A percentile compares a stretch with the other conserved stretches of the same genome.
phyloP scores from a whole-genome alignment of 2,888 invertebrate genomes.

The Agrotis exclamationis region DNA sequence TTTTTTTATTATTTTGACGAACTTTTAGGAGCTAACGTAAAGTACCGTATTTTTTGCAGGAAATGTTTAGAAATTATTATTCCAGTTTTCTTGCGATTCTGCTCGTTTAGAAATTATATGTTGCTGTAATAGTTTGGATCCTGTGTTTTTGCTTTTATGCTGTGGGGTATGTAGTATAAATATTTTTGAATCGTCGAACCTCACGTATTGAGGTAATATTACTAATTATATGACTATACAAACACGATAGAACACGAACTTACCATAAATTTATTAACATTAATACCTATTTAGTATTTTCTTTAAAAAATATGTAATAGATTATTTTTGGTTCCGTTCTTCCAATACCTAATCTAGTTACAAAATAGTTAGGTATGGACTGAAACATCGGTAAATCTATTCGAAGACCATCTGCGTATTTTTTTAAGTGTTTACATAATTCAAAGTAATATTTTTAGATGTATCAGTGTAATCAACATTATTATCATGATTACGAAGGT shows the following conservation, averaged over 20 bases:
- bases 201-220: background rate
- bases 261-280: constrained; percentile 2
- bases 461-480: background rate
- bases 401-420: background rate
- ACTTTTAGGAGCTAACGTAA: constrained; percentile 16
- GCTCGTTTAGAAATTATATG: constrained; percentile 40
- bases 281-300: constrained; percentile 27
- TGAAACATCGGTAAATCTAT: background rate
- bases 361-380: background rate
- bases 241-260: constrained; percentile 10
- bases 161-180: constrained; percentile 13
- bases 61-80: constrained; percentile 50
- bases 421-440: constrained; percentile 7
- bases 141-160: constrained; percentile 2
- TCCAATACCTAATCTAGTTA: background rate
- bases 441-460: background rate
- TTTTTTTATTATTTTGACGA: constrained; percentile 8
- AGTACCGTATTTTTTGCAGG: constrained; percentile 30
- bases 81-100: constrained; percentile 55
- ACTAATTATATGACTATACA: constrained; percentile 5
- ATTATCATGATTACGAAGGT: constrained; percentile 3
- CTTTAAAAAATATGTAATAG: constrained; percentile 1
- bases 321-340: constrained; percentile 7
- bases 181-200: background rate
- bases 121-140: constrained; percentile 26